Percentiles rank a stretch among this genome's conserved stretches.
These are phyloP conservation scores for Arrhopalites spinosus DNA, from an alignment of 2,888 invertebrate genomes.

Conservation along the genomic window DNA sequence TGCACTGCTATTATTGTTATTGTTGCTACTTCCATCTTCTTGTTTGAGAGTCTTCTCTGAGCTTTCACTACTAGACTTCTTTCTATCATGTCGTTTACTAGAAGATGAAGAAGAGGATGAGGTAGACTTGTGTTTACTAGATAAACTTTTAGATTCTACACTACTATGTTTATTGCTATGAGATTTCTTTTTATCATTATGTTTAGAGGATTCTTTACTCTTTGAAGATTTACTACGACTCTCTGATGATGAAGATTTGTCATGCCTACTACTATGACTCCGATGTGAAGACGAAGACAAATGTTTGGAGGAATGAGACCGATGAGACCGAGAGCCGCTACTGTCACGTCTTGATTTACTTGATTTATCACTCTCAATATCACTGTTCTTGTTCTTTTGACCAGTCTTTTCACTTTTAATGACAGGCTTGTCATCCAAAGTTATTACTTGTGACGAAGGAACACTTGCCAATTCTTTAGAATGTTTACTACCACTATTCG, in stretches of 20 bases:
- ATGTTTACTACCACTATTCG: constrained; percentile 12
- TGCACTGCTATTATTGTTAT: not conserved
- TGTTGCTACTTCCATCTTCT: not conserved
- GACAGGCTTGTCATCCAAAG: not conserved
- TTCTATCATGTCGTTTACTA: not conserved
- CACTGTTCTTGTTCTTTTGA: constrained; percentile 18
- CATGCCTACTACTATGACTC: not conserved
- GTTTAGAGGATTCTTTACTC: constrained; percentile 5
- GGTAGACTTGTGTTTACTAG: not conserved
- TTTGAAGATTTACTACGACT: constrained; percentile 7
- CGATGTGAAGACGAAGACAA: constrained; percentile 4
- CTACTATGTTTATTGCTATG: constrained; percentile 18
- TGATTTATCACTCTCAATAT: constrained; percentile 14
- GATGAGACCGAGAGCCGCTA: not conserved
- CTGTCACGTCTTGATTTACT: constrained; percentile 8
- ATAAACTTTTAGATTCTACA: constrained; percentile 8
- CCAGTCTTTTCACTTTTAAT: constrained; percentile 19
- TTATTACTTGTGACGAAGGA: not conserved
- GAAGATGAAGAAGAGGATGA: not conserved
- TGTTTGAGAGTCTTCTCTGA: not conserved
- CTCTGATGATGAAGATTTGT: too few relatives aligned
- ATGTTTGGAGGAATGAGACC: not conserved
- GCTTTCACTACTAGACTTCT: constrained; percentile 1
- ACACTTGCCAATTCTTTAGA: not conserved
- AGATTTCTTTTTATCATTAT: constrained; percentile 10